Evolutionary conservation across 2,113 vertebrate genomes (phyloP).

Genomic region (Nymphicus hollandicus): DNA sequence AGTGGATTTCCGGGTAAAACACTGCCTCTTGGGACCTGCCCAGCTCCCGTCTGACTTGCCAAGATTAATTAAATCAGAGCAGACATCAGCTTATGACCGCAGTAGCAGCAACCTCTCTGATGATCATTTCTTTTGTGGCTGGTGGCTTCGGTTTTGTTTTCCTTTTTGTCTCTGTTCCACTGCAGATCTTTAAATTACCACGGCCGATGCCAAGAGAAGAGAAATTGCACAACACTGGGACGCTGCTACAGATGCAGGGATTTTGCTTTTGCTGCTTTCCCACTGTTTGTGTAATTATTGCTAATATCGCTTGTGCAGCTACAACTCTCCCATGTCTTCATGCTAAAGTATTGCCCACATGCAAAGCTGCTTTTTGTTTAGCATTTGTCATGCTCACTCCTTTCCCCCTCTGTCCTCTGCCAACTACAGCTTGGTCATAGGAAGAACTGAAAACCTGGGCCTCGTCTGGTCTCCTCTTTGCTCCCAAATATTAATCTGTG

Average conservation of each 20-base stretch:
- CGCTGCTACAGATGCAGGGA: slow-evolving; percentile 16
- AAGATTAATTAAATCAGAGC: slow-evolving; percentile 79
- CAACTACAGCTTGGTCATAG: not conserved
- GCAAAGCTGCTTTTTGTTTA: not conserved
- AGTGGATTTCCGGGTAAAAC: slow-evolving; percentile 81
- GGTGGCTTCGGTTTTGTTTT: slow-evolving; percentile 57
- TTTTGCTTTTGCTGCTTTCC: slow-evolving; percentile 35
- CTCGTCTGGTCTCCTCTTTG: not conserved
- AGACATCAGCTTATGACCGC: slow-evolving; percentile 70
- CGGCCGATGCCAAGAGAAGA: slow-evolving; percentile 28
- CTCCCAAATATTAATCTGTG: not conserved
- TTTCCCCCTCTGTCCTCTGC: not conserved
- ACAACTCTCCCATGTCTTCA: not conserved
- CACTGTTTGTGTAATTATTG: slow-evolving; percentile 34
- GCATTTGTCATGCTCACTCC: not conserved
- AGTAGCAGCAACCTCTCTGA: slow-evolving; percentile 69
- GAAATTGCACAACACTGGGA: slow-evolving; percentile 24
- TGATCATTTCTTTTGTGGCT: slow-evolving; percentile 66
- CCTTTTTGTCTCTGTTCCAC: slow-evolving; percentile 52
- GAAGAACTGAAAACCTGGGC: not conserved
- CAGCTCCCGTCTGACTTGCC: slow-evolving; percentile 74
- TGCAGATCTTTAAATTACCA: slow-evolving; percentile 64
- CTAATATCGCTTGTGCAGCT: slow-evolving; percentile 5
- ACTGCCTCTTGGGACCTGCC: slow-evolving; percentile 77
- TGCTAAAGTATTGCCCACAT: not conserved